A percentile compares a stretch with the other conserved stretches of the same genome.
Conservation (phyloP, 1,140 invertebrate genomes). For the Drosophila azteca region DNA sequence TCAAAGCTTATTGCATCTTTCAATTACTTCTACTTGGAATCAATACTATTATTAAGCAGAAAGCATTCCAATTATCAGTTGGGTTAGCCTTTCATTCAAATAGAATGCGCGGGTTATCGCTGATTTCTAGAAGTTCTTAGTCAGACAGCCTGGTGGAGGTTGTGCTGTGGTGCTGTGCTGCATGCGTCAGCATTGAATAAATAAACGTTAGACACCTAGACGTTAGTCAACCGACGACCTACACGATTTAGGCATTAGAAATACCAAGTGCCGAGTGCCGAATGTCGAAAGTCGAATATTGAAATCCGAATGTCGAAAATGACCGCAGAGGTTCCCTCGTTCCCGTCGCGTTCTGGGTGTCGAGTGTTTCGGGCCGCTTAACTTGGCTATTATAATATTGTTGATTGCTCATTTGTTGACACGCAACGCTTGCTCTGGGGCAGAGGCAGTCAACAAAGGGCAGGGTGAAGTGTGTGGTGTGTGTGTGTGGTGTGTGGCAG, state of each 20-base stretch:
- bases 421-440: constrained; percentile 59
- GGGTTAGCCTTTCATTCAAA: constrained; percentile 24
- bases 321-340: background rate
- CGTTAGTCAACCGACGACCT: constrained; percentile 42
- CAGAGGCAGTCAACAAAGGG: constrained; percentile 38
- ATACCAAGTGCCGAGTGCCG: background rate
- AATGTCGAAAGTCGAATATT: background rate
- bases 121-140: constrained; percentile 28
- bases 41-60: no score
- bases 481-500: no score
- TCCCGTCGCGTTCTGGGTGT: constrained; percentile 19
- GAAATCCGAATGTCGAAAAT: constrained; percentile 2
- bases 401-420: constrained; percentile 76
- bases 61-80: constrained; percentile 6
- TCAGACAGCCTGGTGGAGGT: constrained; percentile 33
- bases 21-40: no score
- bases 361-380: constrained; percentile 57
- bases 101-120: constrained; percentile 27
- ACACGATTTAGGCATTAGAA: constrained; percentile 29
- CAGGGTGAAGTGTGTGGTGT: no score
- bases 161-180: background rate
- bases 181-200: constrained; percentile 52
- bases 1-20: no score
- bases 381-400: constrained; percentile 64
- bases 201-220: constrained; percentile 36